Base-by-base conservation (phyloP, 2,113 vertebrate genomes). In the Riparia riparia region DNA sequence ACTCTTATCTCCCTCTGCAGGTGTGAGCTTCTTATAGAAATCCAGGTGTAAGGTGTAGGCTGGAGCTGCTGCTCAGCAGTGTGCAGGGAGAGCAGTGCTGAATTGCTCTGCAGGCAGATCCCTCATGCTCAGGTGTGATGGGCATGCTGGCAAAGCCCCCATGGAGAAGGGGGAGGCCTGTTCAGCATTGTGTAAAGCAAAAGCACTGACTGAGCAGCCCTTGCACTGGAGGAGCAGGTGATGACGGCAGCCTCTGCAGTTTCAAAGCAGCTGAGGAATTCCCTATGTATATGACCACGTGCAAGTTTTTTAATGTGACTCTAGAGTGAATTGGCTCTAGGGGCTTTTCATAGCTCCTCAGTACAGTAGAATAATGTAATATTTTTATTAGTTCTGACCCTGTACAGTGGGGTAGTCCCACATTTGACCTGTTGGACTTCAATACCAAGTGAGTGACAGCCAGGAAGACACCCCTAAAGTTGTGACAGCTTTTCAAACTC, bases 71-170 rank as follows among this genome's bases (percentile, higher is more conserved):
- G 6, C 73, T 69, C 21, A 39, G 60, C 32, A n/a, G 65, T 2
- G 8, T 28, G 31, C 18, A 34, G 28, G 72, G 14, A 73, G 41
- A 70, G 54, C 32, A 34, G 42, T 0, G 1, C 32, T 76, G 61
- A 68, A 24, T 49, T 60, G 20, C 8, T 2, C 65, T 25, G 31
- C 68, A n/a, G 65, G 60, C 26, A 44, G 41, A 28, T 72, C 24
- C 25, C 12, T 56, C 2, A 1, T 19, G 19, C 26, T 77, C 2
- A 0, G 28, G 8, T 2, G 0, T 8, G 37, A 65, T 69, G n/a
- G 50, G 34, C 16, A 3, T 9, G 9, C 26, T 84, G 42, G 63
- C 22, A 54, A 29, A 70, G 4, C 28, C 18, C 13, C 11, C 14
- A 1, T 2, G 4, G 17, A 10, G 51, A 47, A 89, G 24, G 3